phyloP scores from a whole-genome alignment of 2,797 vertebrate genomes.

The Sebastes aleutianus region DNA sequence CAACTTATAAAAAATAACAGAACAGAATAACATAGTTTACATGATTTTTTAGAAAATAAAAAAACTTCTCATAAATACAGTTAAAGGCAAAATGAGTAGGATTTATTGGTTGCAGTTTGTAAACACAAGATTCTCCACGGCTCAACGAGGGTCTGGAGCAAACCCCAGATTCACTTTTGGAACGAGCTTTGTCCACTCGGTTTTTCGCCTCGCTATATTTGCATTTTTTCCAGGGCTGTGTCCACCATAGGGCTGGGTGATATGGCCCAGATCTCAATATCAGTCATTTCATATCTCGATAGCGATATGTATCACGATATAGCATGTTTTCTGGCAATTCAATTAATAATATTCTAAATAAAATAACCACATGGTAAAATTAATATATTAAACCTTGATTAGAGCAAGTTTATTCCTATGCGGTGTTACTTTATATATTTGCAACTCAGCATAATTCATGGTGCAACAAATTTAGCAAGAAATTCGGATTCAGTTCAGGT shows the following conservation, averaged over 20 bases:
- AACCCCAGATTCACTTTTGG: background rate
- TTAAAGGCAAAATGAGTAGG: background rate
- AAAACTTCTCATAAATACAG: background rate
- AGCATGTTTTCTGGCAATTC: too few species aligned
- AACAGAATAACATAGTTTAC: background rate
- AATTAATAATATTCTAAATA: too few species aligned
- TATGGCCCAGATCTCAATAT: too few species aligned
- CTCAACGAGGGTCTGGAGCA: background rate
- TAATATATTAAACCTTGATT: background rate
- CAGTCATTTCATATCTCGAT: too few species aligned
- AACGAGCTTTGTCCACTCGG: background rate
- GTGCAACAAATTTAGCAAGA: conserved; percentile 36
- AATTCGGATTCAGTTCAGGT: conserved; percentile 2
- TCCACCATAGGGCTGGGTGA: background rate
- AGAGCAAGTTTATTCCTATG: background rate
- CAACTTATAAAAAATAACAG: background rate
- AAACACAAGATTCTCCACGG: background rate
- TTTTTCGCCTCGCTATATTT: background rate
- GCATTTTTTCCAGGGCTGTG: too few species aligned
- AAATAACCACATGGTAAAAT: background rate
- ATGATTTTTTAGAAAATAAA: background rate
- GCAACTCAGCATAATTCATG: conserved; percentile 18
- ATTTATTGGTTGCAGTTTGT: background rate
- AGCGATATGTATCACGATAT: too few species aligned
- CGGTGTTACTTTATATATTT: conserved; percentile 4